phyloP scores from a whole-genome alignment of 2,113 vertebrate species.

The Diadophis punctatus region DNA sequence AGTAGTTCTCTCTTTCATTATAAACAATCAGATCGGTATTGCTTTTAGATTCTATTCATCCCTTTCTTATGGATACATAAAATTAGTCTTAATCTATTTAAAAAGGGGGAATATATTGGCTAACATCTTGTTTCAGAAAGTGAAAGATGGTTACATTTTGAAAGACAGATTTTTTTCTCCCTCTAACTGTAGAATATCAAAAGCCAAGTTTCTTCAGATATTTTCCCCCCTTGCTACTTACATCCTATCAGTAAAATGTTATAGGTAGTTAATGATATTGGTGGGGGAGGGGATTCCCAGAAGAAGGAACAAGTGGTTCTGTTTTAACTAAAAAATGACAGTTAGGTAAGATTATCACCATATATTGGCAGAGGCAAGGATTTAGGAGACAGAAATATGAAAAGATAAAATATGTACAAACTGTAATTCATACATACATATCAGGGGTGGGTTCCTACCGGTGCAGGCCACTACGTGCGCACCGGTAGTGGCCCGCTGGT shows the following conservation, averaged over 20 bases:
- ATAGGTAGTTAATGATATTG: background rate
- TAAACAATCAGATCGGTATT: background rate
- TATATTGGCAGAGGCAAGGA: background rate
- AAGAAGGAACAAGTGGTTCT: background rate
- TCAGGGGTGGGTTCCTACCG: no score
- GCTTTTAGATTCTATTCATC: background rate
- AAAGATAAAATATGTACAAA: background rate
- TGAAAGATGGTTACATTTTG: background rate
- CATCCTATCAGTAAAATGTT: background rate
- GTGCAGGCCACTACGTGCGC: no score
- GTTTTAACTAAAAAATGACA: slow-evolving; percentile 10
- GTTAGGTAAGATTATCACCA: background rate
- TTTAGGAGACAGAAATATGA: slow-evolving; percentile 19
- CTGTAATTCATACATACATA: background rate
- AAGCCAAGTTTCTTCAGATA: background rate
- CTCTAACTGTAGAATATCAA: background rate
- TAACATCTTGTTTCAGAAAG: background rate
- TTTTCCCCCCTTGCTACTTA: background rate
- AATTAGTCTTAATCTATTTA: background rate
- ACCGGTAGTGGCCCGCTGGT: no score
- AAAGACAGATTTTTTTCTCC: background rate
- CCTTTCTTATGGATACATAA: background rate
- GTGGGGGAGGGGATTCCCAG: no score
- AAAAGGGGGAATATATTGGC: background rate
- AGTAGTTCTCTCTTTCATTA: background rate